Evolutionary conservation across 2,888 invertebrate species (phyloP).

Genomic region (Zonitis immaculata): DNA sequence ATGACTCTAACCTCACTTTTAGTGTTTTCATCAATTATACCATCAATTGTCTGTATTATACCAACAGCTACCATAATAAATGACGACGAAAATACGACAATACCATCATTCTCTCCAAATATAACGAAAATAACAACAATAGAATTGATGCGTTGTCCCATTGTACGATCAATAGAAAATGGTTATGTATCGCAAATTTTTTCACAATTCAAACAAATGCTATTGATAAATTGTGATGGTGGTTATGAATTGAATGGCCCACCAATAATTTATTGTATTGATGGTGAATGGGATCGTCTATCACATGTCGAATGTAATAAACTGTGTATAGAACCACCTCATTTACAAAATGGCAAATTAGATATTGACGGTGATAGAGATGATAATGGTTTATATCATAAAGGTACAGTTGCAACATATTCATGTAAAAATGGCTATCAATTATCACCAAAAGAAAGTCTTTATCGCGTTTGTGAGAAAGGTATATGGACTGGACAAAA

Average conservation of each 20-base stretch:
- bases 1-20: neutral
- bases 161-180: slow-evolving; percentile 31
- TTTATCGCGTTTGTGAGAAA: slow-evolving; percentile 43
- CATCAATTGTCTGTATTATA: neutral
- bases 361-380: slow-evolving; percentile 35
- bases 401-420: slow-evolving; percentile 43
- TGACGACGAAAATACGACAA: neutral
- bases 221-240: slow-evolving; percentile 35
- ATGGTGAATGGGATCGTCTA: slow-evolving; percentile 40
- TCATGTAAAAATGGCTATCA: slow-evolving; percentile 39
- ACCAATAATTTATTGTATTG: slow-evolving; percentile 39
- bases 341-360: slow-evolving; percentile 38
- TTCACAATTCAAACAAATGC: slow-evolving; percentile 14
- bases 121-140: neutral
- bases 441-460: slow-evolving; percentile 39
- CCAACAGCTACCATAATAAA: neutral
- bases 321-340: slow-evolving; percentile 41
- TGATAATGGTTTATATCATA: slow-evolving; percentile 33
- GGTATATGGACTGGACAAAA: slow-evolving; percentile 46
- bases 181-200: neutral
- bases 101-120: neutral
- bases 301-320: slow-evolving; percentile 32
- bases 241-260: slow-evolving; percentile 43
- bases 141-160: slow-evolving; percentile 24
- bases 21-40: neutral